phyloP scores from a whole-genome alignment of 2,113 vertebrate species.

The Rhynchomys soricoides region DNA sequence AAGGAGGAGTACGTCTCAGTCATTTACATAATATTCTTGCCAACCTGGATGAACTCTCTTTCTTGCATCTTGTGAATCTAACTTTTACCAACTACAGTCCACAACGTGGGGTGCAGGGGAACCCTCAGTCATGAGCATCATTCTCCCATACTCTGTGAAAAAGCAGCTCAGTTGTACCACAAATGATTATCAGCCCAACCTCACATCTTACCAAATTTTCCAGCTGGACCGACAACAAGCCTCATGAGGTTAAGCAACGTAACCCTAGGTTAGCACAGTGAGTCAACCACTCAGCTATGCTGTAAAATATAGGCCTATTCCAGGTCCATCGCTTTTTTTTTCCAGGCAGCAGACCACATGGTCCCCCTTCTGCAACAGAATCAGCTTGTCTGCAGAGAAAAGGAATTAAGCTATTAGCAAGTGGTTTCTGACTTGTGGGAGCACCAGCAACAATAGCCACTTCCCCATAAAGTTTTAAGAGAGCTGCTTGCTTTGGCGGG shows the following conservation, averaged over 20 bases:
- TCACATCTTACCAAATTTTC: slow-evolving; percentile 69
- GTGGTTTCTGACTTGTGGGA: slow-evolving; percentile 75
- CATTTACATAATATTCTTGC: not conserved
- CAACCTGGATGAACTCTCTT: not conserved
- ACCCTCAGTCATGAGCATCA: not conserved
- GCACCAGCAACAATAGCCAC: slow-evolving; percentile 67
- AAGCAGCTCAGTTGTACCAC: not conserved
- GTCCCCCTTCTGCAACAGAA: slow-evolving; percentile 58
- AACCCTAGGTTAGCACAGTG: slow-evolving; percentile 52
- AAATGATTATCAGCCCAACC: slow-evolving; percentile 25
- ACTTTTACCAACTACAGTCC: not conserved
- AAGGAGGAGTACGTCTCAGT: not conserved
- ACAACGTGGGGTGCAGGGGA: no score
- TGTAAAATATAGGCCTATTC: not conserved
- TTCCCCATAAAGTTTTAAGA: slow-evolving; percentile 64
- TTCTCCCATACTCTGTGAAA: not conserved
- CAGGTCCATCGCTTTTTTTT: slow-evolving; percentile 26
- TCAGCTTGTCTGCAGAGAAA: slow-evolving; percentile 75
- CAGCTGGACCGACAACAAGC: slow-evolving; percentile 66
- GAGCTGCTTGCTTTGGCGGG: slow-evolving; percentile 75
- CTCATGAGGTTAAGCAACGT: slow-evolving; percentile 43
- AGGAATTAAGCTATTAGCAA: slow-evolving; percentile 78
- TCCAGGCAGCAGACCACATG: slow-evolving; percentile 62
- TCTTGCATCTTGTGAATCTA: not conserved
- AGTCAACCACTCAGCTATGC: slow-evolving; percentile 62